Base-by-base conservation (phyloP, 1,140 invertebrate species). In the Ceratosolen fusciceps region DNA sequence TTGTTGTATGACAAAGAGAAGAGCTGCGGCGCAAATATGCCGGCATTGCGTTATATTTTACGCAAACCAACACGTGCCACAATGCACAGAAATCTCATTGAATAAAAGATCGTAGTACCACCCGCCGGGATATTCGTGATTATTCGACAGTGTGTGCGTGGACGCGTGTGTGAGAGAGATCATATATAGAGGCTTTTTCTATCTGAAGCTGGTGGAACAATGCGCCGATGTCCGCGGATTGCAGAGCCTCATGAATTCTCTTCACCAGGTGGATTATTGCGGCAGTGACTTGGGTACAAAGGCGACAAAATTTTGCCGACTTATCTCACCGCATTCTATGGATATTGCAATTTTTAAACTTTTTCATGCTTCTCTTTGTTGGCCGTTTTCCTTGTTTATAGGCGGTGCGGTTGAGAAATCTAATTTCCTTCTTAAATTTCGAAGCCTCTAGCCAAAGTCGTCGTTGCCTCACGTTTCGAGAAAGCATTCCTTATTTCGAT, bases 41-140 rank as follows among this genome's bases (percentile, higher is more conserved):
- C 31, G n/a, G 47, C 47, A 9, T 76, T 68, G 74, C 74, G 74
- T 65, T 68, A 76, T 68, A 49, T 76, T 47, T 76, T 54, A 76
- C 62, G 62, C 47, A 7, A 37, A 49, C 26, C n/a, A 65, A 37
- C 16, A 37, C 14, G 58, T 31, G 31, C 19, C 9, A n/a, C 10
- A 65, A 37, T 2, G 2, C 1, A 29, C 21, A 14, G 9, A 7
- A 49, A 68, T 39, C 54, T 68, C 39, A 56, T 19, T 56, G 62
- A 68, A 76, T 68, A 68, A 76, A 76, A 68, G 62, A 76, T 76
- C 74, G 62, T 29, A 54, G n/a, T 14, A 49, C n/a, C 67, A 19
- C n/a, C 37, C 12, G 39, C 67, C n/a, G 67, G 2, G 26, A 24
- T 26, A 24, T 9, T 70, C 43, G 37, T 70, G 43, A 70, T 70